Base-by-base conservation (phyloP, 2,888 invertebrate species). In the Antitype chi region DNA sequence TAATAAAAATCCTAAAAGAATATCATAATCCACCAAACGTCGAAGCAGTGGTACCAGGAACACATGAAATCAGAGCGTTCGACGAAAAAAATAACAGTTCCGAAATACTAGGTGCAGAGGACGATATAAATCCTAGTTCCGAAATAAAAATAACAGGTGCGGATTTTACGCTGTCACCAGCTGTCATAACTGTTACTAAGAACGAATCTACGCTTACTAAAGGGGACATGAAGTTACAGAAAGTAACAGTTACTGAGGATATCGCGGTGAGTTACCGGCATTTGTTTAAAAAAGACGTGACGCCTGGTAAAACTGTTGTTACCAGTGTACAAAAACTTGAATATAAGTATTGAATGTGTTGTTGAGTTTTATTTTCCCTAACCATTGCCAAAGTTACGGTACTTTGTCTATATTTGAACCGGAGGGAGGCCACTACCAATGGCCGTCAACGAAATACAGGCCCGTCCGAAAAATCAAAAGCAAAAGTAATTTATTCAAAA, bases 181-280 rank as follows among this genome's bases (percentile, higher is more conserved):
- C 43, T 2, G 95, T 96, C 0, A 90, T 96, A 28, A 94, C 91
- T 0, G 90, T 95, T 1, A 95, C 93, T 0, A 95, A 94, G 80
- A 91, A 94, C 3, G 96, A 96, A 84, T 87, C 93, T 0, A 89
- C 92, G 0, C 90, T 93, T 2, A 93, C 92, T 0, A 96, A 95
- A 81, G 94, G 93, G 0, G 95, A 94, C 59, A 17, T 94, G 78
- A 95, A 93, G 71, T 82, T 94, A 0, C 95, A 95, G 68, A 96
- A 95, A 85, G 89, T 96, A 0, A 90, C 94, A 0, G 94, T 96
- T 0, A 92, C 93, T 0, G 96, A 96, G 78, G 93, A 96, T 25
- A 90, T 96, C 0, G 92, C 95, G 85, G 92, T 96, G 80, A 95
- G 93, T 84, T 95, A 91, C 79, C 92, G 94, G 80, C 94, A 96